Percentiles rank a stretch among this genome's conserved stretches.
phyloP scores from a whole-genome alignment of 2,113 vertebrate genomes.

The Cyanoramphus novaezelandiae region DNA sequence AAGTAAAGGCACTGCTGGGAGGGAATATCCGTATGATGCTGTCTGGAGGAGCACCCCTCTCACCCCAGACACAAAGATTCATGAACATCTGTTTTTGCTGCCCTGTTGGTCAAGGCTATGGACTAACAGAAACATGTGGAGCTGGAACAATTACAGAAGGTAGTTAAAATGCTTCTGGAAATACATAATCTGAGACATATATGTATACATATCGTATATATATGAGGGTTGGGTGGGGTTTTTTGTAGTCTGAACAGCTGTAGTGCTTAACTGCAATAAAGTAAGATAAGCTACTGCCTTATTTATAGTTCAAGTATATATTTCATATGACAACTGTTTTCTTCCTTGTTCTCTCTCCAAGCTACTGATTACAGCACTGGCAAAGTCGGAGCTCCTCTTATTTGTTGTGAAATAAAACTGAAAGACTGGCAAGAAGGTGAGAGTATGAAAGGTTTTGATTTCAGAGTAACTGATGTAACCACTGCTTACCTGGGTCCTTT shows the following conservation, averaged over 20 bases:
- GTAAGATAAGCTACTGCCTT: neutral
- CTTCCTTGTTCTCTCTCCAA: slow-evolving; percentile 18
- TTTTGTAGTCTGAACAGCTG: neutral
- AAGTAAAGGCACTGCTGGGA: slow-evolving; percentile 89
- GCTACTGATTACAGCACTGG: slow-evolving; percentile 88
- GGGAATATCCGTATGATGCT: slow-evolving; percentile 93
- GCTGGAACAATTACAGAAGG: slow-evolving; percentile 96
- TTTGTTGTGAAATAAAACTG: slow-evolving; percentile 92
- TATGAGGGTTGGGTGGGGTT: neutral
- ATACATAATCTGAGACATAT: accelerated
- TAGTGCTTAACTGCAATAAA: neutral
- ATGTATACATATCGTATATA: neutral
- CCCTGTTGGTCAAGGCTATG: slow-evolving; percentile 93
- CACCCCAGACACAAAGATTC: slow-evolving; percentile 90
- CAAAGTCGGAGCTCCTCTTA: slow-evolving; percentile 92
- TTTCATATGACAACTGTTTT: neutral
- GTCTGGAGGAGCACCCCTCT: slow-evolving; percentile 92
- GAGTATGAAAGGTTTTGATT: neutral
- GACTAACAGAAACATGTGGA: slow-evolving; percentile 94
- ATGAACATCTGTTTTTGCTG: slow-evolving; percentile 99
- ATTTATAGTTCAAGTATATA: neutral
- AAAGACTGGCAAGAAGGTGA: slow-evolving; percentile 95
- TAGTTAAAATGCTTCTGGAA: slow-evolving; percentile 26
- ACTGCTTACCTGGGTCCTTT: neutral
- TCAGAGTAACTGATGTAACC: neutral